Conservation (phyloP, 2,797 vertebrate genomes). For the Alauda arvensis region DNA sequence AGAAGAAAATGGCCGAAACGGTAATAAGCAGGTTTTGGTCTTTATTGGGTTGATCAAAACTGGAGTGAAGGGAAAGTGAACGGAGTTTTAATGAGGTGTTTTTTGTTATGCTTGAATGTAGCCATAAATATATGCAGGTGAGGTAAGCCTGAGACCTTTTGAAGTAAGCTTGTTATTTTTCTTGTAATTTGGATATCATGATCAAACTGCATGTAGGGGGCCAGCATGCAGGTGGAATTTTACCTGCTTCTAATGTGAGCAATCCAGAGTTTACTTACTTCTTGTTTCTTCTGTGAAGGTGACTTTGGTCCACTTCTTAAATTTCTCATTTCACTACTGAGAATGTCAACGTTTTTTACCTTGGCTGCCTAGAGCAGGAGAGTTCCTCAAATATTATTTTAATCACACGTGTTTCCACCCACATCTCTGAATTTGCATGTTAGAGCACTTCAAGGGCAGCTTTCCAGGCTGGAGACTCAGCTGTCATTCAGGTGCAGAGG, state of each 20-base stretch:
- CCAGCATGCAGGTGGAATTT: background rate
- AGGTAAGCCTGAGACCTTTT: background rate
- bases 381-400: slow-evolving; percentile 1
- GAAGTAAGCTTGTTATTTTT: background rate
- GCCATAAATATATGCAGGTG: background rate
- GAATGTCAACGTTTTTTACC: background rate
- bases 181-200: background rate
- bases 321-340: background rate
- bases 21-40: background rate
- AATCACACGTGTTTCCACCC: accelerated
- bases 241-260: background rate
- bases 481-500: background rate
- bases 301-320: background rate
- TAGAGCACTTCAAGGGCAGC: background rate
- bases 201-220: background rate
- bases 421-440: background rate
- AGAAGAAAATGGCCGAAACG: background rate
- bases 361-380: background rate
- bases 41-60: background rate
- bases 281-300: background rate
- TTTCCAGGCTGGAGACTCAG: background rate
- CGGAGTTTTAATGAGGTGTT: background rate
- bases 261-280: background rate
- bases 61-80: background rate
- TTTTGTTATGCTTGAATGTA: background rate